These are phyloP conservation scores for Palloptera scutellata DNA, from an alignment of 2,888 invertebrate genomes.

Conservation along the genomic window DNA sequence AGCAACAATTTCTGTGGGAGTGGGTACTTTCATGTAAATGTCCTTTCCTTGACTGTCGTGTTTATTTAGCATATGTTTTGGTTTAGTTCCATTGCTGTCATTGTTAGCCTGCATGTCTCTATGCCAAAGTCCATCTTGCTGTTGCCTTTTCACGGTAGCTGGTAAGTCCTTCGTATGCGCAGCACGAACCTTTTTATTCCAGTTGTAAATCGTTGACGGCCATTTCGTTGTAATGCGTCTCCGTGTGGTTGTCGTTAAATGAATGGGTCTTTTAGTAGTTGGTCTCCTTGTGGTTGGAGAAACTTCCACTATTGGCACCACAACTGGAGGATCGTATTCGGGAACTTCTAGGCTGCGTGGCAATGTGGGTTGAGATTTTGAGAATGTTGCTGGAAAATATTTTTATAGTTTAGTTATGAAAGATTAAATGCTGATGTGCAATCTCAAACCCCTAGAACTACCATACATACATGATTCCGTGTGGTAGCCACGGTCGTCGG, in stretches of 20 bases:
- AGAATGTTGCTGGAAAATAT: slow-evolving; percentile 34
- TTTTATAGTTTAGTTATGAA: not conserved
- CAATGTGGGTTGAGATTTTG: slow-evolving; percentile 44
- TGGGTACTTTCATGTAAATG: too few species aligned
- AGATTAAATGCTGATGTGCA: not conserved
- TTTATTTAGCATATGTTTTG: too few species aligned
- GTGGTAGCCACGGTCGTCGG: slow-evolving; percentile 56
- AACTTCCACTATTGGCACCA: not conserved
- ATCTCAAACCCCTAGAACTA: not conserved
- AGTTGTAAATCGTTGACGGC: too few species aligned
- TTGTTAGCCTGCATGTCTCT: too few species aligned
- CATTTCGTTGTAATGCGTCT: too few species aligned
- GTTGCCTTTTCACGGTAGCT: too few species aligned
- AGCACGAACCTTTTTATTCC: too few species aligned
- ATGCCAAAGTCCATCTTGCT: too few species aligned
- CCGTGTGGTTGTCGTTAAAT: not conserved
- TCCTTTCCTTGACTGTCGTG: too few species aligned
- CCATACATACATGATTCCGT: slow-evolving; percentile 49
- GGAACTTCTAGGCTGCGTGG: slow-evolving; percentile 50
- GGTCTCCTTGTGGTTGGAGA: not conserved
- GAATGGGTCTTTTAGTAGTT: slow-evolving; percentile 9
- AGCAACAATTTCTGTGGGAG: too few species aligned
- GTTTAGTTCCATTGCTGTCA: too few species aligned
- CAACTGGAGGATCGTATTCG: slow-evolving; percentile 28
- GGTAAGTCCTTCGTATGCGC: too few species aligned